Conservation (phyloP, 2,797 vertebrate species). For the Acanthopagrus latus region DNA sequence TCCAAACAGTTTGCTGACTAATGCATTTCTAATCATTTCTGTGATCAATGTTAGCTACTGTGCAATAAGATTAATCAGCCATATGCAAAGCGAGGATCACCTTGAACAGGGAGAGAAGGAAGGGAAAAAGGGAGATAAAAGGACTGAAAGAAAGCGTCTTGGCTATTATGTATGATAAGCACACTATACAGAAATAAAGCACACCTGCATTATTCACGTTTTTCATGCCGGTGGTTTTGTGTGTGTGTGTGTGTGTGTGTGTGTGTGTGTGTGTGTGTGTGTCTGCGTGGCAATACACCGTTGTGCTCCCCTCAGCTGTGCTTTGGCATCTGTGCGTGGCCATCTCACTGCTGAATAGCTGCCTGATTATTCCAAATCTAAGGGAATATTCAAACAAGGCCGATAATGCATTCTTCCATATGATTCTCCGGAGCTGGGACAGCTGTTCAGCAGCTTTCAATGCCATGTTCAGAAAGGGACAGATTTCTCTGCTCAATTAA, state of each 20-base stretch:
- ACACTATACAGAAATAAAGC: constrained; percentile 65
- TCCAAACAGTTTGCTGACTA: constrained; percentile 84
- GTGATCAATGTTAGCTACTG: constrained; percentile 85
- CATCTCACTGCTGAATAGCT: constrained; percentile 83
- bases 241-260: neutral
- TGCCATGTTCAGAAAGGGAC: constrained; percentile 78
- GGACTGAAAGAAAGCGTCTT: constrained; percentile 61
- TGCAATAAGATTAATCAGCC: constrained; percentile 85
- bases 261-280: constrained; percentile 45
- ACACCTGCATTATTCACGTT: constrained; percentile 82
- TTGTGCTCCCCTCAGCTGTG: constrained; percentile 81
- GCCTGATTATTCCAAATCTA: constrained; percentile 86
- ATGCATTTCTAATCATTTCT: constrained; percentile 87
- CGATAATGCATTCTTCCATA: constrained; percentile 84
- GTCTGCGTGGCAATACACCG: constrained; percentile 60
- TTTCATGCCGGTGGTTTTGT: constrained; percentile 59
- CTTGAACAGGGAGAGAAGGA: constrained; percentile 74
- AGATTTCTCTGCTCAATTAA: constrained; percentile 83
- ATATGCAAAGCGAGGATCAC: constrained; percentile 83
- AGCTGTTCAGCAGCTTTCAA: constrained; percentile 83
- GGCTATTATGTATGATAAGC: constrained; percentile 72
- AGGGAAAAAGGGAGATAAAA: constrained; percentile 63
- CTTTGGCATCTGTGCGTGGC: constrained; percentile 84
- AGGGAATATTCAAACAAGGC: constrained; percentile 86
- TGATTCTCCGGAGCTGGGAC: constrained; percentile 84